Conservation (phyloP, 2,888 invertebrate genomes). For the Meteorus colon region DNA sequence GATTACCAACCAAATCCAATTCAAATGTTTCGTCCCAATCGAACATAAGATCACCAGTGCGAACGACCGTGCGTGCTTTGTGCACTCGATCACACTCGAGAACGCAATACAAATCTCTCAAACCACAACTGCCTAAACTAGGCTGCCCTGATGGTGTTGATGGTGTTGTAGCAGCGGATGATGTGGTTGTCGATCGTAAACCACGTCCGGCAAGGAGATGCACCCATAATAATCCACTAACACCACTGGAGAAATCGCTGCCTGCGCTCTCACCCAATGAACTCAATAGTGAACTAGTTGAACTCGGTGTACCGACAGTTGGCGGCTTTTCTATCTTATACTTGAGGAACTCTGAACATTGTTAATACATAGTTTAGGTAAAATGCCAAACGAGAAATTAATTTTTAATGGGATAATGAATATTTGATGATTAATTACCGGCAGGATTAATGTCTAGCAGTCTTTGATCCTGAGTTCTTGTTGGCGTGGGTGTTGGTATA, state of each 20-base stretch:
- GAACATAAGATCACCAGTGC: constrained; percentile 96
- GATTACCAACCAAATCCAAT: constrained; percentile 94
- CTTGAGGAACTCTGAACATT: constrained; percentile 86
- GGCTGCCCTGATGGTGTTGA: constrained; percentile 76
- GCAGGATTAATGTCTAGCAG: constrained; percentile 93
- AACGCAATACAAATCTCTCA: constrained; percentile 96
- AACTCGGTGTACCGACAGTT: constrained; percentile 76
- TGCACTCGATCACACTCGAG: constrained; percentile 97
- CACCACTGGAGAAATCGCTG: constrained; percentile 75
- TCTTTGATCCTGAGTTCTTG: constrained; percentile 79
- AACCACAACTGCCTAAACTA: constrained; percentile 74
- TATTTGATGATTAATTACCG: constrained; percentile 74
- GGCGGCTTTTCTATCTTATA: constrained; percentile 89
- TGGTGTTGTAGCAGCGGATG: constrained; percentile 82
- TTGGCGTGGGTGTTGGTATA: constrained; percentile 86
- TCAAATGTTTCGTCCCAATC: constrained; percentile 99
- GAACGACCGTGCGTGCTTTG: constrained; percentile 96
- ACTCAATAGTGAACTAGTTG: constrained; percentile 73
- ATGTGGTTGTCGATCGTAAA: constrained; percentile 82
- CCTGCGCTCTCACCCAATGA: constrained; percentile 66
- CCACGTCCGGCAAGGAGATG: constrained; percentile 92
- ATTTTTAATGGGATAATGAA: background rate
- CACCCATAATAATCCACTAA: constrained; percentile 93
- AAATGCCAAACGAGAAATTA: background rate
- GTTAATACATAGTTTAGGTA: background rate